Conservation (phyloP, 2,888 invertebrate species). For the Anarsia innoxiella region DNA sequence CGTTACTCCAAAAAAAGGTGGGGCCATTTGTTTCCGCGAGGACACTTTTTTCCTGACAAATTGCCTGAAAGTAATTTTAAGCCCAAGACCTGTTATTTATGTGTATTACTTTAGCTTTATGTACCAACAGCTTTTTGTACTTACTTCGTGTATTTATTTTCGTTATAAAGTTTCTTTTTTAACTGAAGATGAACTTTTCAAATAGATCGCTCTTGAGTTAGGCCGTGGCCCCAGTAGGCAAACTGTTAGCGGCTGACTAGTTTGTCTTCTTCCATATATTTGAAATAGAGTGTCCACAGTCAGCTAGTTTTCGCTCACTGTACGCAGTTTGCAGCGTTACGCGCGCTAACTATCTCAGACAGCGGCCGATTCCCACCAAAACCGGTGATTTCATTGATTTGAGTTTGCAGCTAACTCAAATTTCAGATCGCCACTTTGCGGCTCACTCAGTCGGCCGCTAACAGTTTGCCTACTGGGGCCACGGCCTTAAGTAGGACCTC, state of each 20-base stretch:
- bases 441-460: no score
- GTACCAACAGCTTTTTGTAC: slow-evolving; percentile 10
- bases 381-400: no score
- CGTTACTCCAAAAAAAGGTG: slow-evolving; percentile 55
- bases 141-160: slow-evolving; percentile 8
- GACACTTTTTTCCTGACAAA: slow-evolving; percentile 66
- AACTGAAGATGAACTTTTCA: slow-evolving; percentile 7
- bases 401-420: no score
- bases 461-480: no score
- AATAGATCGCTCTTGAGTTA: slow-evolving; percentile 3
- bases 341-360: no score
- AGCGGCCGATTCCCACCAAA: no score
- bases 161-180: slow-evolving; percentile 6
- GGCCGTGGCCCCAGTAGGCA: neutral
- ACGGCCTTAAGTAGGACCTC: no score
- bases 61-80: slow-evolving; percentile 69
- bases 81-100: slow-evolving; percentile 63
- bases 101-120: slow-evolving; percentile 49
- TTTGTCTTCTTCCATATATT: no score
- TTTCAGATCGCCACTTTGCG: no score
- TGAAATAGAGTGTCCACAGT: no score
- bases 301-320: no score
- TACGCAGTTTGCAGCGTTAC: no score
- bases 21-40: slow-evolving; percentile 55
- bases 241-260: neutral